A percentile compares a stretch with the other conserved stretches of the same genome.
phyloP scores from a whole-genome alignment of 2,113 vertebrate genomes.

The Craseonycteris thonglongyai region DNA sequence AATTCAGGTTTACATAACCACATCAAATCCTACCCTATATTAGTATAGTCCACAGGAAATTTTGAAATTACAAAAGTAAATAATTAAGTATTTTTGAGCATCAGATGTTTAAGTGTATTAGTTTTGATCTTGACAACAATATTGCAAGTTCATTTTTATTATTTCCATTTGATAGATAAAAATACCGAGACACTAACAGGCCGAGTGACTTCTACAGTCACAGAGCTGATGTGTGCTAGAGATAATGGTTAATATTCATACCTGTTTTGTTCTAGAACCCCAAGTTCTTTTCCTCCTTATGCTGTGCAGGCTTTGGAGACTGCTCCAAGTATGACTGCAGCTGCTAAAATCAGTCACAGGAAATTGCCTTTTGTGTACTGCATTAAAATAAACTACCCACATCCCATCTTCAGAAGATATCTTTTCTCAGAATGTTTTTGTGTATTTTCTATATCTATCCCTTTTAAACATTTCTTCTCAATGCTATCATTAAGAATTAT shows the following conservation, averaged over 20 bases:
- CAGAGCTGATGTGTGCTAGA: background rate
- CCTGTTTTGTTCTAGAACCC: background rate
- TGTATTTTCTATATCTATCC: background rate
- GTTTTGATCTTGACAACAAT: background rate
- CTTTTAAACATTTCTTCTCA: background rate
- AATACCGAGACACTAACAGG: background rate
- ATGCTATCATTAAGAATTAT: background rate
- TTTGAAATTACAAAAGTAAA: background rate
- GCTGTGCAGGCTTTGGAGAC: background rate
- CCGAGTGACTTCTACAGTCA: background rate
- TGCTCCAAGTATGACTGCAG: background rate
- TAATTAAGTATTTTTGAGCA: background rate
- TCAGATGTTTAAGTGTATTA: background rate
- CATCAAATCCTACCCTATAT: background rate
- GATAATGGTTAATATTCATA: background rate
- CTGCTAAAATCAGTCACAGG: background rate
- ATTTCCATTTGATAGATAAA: background rate
- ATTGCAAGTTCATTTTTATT: background rate
- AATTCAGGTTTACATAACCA: background rate
- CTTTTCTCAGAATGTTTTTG: background rate
- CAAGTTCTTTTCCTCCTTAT: background rate
- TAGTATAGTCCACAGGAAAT: background rate
- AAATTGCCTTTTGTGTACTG: background rate
- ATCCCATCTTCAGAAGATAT: background rate
- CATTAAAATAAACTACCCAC: background rate